phyloP scores from a whole-genome alignment of 2,797 vertebrate species.

The Micrastur ruficollis region DNA sequence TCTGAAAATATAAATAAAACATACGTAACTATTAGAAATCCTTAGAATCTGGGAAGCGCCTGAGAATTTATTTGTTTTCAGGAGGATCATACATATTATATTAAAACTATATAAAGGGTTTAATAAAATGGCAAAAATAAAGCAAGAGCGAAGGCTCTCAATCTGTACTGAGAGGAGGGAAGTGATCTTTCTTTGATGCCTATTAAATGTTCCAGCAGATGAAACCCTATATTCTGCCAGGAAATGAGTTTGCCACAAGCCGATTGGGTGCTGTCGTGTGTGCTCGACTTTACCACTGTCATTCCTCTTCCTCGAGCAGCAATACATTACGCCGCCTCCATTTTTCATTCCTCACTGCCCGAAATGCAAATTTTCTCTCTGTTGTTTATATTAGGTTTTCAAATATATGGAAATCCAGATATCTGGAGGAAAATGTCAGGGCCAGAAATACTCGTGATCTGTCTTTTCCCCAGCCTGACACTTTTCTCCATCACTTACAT shows the following conservation, averaged over 20 bases:
- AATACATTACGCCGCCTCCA: constrained; percentile 79
- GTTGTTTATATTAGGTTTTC: constrained; percentile 87
- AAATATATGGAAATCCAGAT: constrained; percentile 85
- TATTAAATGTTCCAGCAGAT: constrained; percentile 81
- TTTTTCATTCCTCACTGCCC: constrained; percentile 83
- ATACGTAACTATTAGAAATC: constrained; percentile 68
- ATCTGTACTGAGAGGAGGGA: constrained; percentile 63
- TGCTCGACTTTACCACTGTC: constrained; percentile 74
- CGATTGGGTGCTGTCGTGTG: constrained; percentile 72
- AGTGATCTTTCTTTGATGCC: constrained; percentile 79
- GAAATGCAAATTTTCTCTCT: constrained; percentile 80
- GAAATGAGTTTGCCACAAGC: constrained; percentile 83
- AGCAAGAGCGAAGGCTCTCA: constrained; percentile 60
- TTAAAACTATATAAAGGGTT: constrained; percentile 78
- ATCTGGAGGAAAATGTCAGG: constrained; percentile 83
- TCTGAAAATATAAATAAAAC: constrained; percentile 77
- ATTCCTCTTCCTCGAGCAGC: constrained; percentile 77
- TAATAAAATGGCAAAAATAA: constrained; percentile 75
- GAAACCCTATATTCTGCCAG: constrained; percentile 81
- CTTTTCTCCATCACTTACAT: constrained; percentile 45
- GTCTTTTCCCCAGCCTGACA: constrained; percentile 73
- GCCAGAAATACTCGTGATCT: constrained; percentile 73
- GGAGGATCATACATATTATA: constrained; percentile 76
- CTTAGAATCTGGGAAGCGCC: constrained; percentile 66
- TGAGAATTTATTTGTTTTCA: constrained; percentile 76